Evolutionary conservation across 30 jellyfish, hydroid and myxozoan species (phyloP), one percentile per base, ranked within the genome.

Genomic region (Cassiopea andromeda): DNA sequence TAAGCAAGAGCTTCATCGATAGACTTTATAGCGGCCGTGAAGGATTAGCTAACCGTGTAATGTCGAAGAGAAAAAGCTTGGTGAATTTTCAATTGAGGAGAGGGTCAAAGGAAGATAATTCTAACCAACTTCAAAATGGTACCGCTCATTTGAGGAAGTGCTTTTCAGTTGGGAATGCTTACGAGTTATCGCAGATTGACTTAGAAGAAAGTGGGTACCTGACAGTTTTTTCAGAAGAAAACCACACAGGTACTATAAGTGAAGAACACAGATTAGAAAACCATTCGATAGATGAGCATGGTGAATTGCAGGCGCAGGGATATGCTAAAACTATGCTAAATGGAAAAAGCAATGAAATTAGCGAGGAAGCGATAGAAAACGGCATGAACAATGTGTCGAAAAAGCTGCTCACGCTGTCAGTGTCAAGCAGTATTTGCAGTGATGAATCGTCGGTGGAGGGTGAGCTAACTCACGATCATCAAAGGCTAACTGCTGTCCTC

Each of bases 191-290:
- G 13, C 91, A 89, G 60, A 48, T 43, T 16, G 96, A 89, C 44
- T 17, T 89, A 64, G 89, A 89, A 6, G 96, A 89, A 66, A 89
- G 92, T 58, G 96, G 96, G 45, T 89, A 89, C 54, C 50, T 80
- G 48, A 92, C 73, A 17, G 75, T 69, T 3, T n/a, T 50, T 5
- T 43, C 78, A 16, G 87, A 17, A 48, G 14, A 45, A 10, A 75
- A 69, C 2, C 48, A 14, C 60, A 18, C 44, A 43, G 78, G 58
- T 7, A 5, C 48, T 10, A 80, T 44, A 60, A 27, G 7, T 46
- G 78, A 14, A 61, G 64, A 59, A 9, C 44, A 73, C 64, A 61
- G 8, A 64, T 12, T 54, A 1, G 54, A 43, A 8, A 19, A 27
- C 27, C 38, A 6, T 2, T 15, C 79, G 79, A 70, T 43, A 16